A percentile compares a stretch with the other conserved stretches of the same genome.
Evolutionary conservation across 30 jellyfish, hydroid and myxozoan species (phyloP).

Genomic region (Mastigias papua): DNA sequence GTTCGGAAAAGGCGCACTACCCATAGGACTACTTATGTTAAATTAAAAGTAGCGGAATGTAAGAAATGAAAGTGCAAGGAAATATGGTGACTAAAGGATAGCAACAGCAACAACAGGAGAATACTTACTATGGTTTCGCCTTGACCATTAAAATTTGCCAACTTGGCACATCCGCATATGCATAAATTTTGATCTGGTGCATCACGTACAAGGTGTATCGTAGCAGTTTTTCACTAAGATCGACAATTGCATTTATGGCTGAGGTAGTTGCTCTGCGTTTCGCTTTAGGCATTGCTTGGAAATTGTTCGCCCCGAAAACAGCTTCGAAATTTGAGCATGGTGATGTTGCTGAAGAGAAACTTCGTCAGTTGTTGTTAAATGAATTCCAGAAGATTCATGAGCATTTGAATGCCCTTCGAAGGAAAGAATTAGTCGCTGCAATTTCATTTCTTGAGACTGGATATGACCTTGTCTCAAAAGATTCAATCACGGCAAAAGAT

Average conservation of each 20-base stretch:
- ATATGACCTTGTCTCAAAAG: slow-evolving; percentile 74
- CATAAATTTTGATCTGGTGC: no score
- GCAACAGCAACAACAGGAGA: no score
- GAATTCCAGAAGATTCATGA: slow-evolving; percentile 90
- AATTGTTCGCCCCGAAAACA: slow-evolving; percentile 84
- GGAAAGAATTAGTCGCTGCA: slow-evolving; percentile 94
- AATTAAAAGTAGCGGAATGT: no score
- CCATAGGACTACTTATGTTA: no score
- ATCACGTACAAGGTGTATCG: no score
- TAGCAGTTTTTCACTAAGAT: no score
- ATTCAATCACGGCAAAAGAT: slow-evolving; percentile 67
- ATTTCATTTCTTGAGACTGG: slow-evolving; percentile 90
- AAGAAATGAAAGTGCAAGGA: no score
- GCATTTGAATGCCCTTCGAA: slow-evolving; percentile 84
- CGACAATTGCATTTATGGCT: slow-evolving; percentile 63
- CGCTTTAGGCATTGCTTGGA: slow-evolving; percentile 86
- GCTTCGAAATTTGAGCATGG: slow-evolving; percentile 84
- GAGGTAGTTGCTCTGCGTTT: slow-evolving; percentile 77
- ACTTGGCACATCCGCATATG: no score
- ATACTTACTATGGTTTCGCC: no score
- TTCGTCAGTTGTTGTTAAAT: slow-evolving; percentile 81
- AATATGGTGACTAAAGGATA: no score
- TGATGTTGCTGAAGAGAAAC: slow-evolving; percentile 86
- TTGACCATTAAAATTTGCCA: no score
- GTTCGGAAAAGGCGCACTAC: no score